Percentiles rank a stretch among this genome's conserved stretches.
Conservation (phyloP, 2,113 vertebrate genomes). For the Epinephelus fuscoguttatus region DNA sequence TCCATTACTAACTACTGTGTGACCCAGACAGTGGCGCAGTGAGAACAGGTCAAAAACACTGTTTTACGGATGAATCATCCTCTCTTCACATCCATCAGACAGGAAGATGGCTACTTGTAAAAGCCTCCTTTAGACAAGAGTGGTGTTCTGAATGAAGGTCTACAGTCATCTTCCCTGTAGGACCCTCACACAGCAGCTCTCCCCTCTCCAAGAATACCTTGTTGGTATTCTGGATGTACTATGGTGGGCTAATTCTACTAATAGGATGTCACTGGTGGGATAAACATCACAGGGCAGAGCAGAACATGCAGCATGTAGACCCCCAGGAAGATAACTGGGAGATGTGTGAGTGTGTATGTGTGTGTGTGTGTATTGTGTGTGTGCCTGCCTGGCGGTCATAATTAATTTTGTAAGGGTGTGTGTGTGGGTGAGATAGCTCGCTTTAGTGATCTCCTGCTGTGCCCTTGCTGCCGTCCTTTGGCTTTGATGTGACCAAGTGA, state of each 20-base stretch:
- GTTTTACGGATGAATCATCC: constrained; percentile 64
- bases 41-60: constrained; percentile 67
- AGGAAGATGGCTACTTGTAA: constrained; percentile 37
- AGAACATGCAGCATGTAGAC: constrained; percentile 68
- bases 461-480: constrained; percentile 71
- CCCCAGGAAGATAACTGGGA: constrained; percentile 62
- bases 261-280: constrained; percentile 72
- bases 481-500: constrained; percentile 71
- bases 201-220: constrained; percentile 26
- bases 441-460: constrained; percentile 61
- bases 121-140: constrained; percentile 53
- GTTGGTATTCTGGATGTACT: constrained; percentile 57
- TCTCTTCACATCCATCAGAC: constrained; percentile 63
- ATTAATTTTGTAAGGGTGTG: constrained; percentile 69
- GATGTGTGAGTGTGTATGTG: constrained; percentile 25
- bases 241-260: constrained; percentile 65
- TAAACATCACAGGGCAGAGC: constrained; percentile 75
- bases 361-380: constrained; percentile 40
- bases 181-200: constrained; percentile 2
- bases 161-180: constrained; percentile 37
- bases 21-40: constrained; percentile 60
- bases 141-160: constrained; percentile 46
- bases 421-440: constrained; percentile 54
- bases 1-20: constrained; percentile 33
- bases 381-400: constrained; percentile 63